Base-by-base conservation (phyloP, 2,113 vertebrate species). In the Formicarius rufipectus region DNA sequence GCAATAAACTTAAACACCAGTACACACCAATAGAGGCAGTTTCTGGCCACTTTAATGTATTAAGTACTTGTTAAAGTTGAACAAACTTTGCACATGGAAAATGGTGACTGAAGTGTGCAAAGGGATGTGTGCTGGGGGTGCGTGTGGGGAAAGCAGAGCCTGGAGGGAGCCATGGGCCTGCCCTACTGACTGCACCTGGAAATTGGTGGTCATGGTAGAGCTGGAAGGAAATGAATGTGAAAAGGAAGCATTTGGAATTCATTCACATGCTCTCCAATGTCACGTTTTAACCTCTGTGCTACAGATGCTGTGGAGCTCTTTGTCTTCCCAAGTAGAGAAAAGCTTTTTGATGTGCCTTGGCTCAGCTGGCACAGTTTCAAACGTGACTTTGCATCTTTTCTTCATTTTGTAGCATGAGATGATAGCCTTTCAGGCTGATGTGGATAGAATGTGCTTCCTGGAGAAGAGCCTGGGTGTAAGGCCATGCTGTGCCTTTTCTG, bases 181-280 rank as follows among this genome's bases (percentile, higher is more conserved):
- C 25, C 50, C 35, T 55, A 2, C 58, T 80, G 35, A 7, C 44
- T 27, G 47, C 60, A 53, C 23, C 47, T 94, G 87, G 53, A 82
- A n/a, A 27, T 24, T 2, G 12, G 68, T 30, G 19, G 35, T 82
- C 15, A 14, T 35, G 62, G 52, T 68, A 9, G 33, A 87, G 53
- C 67, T 84, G 76, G 55, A 37, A 90, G 63, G 64, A 93, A 74
- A 21, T 23, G 49, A 31, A 45, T 47, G 69, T 71, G 56, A 21
- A 35, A 56, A 91, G 67, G 58, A 84, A 71, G 16, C 60, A 31
- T 89, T 87, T 87, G 92, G 53, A 84, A 74, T 89, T 81, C 9
- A 49, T 81, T 78, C 28, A 22, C 2, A 0, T 77, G 50, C 45
- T 77, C 72, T 69, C 44, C 28, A 14, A 0, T 24, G 59, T 37